A percentile compares a stretch with the other conserved stretches of the same genome.
These are phyloP conservation scores for Lepus timidus DNA, from an alignment of 2,113 vertebrate species.

Conservation along the genomic window DNA sequence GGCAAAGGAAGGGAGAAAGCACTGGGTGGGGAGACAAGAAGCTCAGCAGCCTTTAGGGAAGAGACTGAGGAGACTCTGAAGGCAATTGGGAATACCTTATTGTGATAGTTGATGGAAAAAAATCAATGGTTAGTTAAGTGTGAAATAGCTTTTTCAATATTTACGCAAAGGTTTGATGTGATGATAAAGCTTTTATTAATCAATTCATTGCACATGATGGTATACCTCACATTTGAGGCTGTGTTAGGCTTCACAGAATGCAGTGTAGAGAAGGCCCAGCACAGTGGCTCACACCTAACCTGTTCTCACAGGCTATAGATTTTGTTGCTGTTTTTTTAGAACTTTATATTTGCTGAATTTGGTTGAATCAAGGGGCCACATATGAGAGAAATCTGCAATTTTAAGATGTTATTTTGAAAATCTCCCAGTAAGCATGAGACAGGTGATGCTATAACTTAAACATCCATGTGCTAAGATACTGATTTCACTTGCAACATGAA, in stretches of 20 bases:
- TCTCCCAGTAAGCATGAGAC: neutral
- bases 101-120: neutral
- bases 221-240: neutral
- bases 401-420: neutral
- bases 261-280: neutral
- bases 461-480: neutral
- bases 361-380: neutral
- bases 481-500: slow-evolving; percentile 22
- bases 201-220: neutral
- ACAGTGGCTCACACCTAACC: neutral
- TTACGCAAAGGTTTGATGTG: neutral
- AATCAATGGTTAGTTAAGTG: neutral
- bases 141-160: neutral
- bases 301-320: neutral
- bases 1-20: neutral
- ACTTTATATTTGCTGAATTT: neutral
- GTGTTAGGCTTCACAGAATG: neutral
- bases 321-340: neutral
- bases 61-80: neutral
- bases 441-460: neutral
- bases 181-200: neutral
- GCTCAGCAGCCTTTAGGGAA: neutral
- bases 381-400: neutral
- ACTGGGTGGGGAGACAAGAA: neutral
- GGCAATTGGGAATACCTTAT: neutral